These are phyloP conservation scores for Tipula helvola DNA, from an alignment of 2,888 invertebrate genomes.

Conservation along the genomic window DNA sequence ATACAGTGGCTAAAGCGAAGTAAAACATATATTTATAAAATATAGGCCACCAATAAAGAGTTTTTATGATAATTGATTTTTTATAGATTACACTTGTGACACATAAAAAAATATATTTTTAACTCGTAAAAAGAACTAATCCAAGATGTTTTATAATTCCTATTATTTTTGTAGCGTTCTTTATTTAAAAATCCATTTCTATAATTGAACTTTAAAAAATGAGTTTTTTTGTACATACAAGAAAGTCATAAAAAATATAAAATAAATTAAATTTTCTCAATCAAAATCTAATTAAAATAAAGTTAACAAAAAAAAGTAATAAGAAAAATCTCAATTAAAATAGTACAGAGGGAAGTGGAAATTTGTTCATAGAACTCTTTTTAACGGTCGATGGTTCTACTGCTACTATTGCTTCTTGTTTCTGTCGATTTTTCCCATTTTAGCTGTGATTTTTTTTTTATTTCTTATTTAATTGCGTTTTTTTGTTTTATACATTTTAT, in stretches of 20 bases:
- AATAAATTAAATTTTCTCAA: slow-evolving; percentile 4
- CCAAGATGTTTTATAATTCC: background rate
- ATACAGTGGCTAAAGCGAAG: background rate
- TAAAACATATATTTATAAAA: background rate
- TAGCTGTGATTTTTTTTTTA: background rate
- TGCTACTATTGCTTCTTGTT: background rate
- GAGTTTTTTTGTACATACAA: background rate
- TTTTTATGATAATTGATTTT: background rate
- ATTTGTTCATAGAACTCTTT: background rate
- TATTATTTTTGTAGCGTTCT: background rate
- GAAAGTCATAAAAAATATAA: background rate
- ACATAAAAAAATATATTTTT: background rate
- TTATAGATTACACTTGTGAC: background rate
- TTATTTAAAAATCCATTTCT: background rate
- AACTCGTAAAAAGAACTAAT: background rate
- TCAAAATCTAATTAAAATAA: slow-evolving; percentile 4
- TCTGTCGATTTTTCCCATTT: background rate
- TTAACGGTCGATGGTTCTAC: background rate
- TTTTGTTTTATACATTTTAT: background rate
- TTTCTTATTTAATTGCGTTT: background rate
- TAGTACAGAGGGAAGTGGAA: background rate
- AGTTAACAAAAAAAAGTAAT: background rate
- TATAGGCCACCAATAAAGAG: background rate
- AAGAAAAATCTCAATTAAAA: background rate
- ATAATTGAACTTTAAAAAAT: background rate